Evolutionary conservation across 2,888 invertebrate species (phyloP).

Genomic region (Microplitis deprimator): DNA sequence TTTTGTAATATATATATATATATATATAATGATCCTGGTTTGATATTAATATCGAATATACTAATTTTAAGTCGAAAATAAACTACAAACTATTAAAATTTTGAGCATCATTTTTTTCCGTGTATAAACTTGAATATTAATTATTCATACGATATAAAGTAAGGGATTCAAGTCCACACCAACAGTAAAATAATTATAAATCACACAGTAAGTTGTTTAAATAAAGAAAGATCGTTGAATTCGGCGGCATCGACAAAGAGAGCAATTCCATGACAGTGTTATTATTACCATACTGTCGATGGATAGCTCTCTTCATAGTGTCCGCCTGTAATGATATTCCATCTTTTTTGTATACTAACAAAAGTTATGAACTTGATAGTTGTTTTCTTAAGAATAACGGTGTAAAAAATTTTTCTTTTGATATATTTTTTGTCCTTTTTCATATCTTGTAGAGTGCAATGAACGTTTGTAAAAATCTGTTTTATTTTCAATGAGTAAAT

Average conservation of each 20-base stretch:
- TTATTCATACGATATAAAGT: no score
- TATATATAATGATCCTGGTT: no score
- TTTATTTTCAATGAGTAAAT: constrained; percentile 19
- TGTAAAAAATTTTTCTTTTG: not conserved
- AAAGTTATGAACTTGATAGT: not conserved
- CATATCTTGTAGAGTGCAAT: not conserved
- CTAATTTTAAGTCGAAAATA: no score
- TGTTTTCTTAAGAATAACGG: not conserved
- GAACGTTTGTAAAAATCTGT: constrained; percentile 1
- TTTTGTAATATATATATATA: no score
- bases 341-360: not conserved
- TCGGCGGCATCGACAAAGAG: constrained; percentile 96
- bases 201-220: no score
- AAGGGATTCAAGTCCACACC: no score
- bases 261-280: constrained; percentile 99
- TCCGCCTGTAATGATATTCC: constrained; percentile 56
- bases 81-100: no score
- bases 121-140: no score
- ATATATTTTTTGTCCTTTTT: not conserved
- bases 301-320: constrained; percentile 98
- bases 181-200: no score
- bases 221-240: constrained; percentile 68
- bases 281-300: constrained; percentile 96
- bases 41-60: no score
- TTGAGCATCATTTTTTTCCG: no score